Evolutionary conservation across 53 echinoderm and acorn worm genomes (phyloP), one percentile per base, ranked within the genome.

Genomic region (Pentamera pediparva): DNA sequence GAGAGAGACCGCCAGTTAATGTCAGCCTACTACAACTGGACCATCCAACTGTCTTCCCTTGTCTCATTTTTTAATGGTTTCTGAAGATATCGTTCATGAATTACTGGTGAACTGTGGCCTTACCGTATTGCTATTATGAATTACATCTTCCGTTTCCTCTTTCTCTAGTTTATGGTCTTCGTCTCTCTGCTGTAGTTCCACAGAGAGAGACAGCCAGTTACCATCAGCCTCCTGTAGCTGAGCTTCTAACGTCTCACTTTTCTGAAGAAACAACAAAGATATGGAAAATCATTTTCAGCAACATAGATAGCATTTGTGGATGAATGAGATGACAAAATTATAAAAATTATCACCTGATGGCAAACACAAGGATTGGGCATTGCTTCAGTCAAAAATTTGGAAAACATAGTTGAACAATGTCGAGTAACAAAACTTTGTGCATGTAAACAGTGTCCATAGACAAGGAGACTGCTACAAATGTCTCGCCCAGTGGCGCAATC

Each of bases 151-250:
- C 73, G 91, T 53, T 18, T 88, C 86, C 28, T 76, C 82, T 50
- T 81, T 85, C 62, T 88, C 91, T 32, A 76, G 17, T n/a, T 45
- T 65, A 70, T 82, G 70, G 13, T 78, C 74, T 11, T 91, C 83
- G 43, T 88, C 77, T 63, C 88, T 85, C 58, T 80, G 72, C 65
- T 91, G 90, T 58, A 78, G 91, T 37, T 96, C 88, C 20, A 85
- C 59, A 0, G 96, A 91, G 37, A 96, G 51, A 4, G 90, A 82
- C 50, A 88, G 74, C 90, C 90, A 90, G 48, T 85, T 90, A 48
- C 90, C 85, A 53, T 96, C 96, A 20, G 83, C 81, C 32, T 91
- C 96, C 40, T 74, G 80, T 3, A 95, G 78, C 51, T 91, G 83
- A 13, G 77, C 54, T 79, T 87, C 83, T 34, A 96, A 58, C 41